These are phyloP conservation scores for Hyles lineata DNA, from an alignment of 2,888 invertebrate species.

Conservation along the genomic window DNA sequence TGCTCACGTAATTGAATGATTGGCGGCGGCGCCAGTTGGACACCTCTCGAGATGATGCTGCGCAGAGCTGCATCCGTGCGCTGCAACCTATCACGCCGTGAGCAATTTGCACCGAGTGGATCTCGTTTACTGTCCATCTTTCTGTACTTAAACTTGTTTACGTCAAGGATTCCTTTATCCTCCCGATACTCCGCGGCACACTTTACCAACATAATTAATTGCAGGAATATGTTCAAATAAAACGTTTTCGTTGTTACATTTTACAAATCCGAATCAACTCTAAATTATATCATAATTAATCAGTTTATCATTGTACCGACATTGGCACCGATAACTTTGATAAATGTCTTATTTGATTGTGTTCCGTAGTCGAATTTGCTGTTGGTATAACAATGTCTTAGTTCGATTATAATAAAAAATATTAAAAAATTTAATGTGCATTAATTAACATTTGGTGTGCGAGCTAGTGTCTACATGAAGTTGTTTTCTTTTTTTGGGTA, in stretches of 20 bases:
- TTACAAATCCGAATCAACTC: conserved; percentile 9
- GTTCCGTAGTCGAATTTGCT: conserved; percentile 54
- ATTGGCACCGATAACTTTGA: conserved; percentile 52
- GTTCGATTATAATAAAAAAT: conserved; percentile 34
- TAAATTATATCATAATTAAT: conserved; percentile 40
- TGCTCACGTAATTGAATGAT: conserved; percentile 74
- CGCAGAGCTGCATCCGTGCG: conserved; percentile 64
- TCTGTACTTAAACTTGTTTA: conserved; percentile 28
- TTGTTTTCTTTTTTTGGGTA: conserved; percentile 31
- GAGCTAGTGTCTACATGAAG: conserved; percentile 26
- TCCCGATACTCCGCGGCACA: not conserved
- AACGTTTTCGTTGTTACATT: conserved; percentile 15
- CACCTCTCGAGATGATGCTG: conserved; percentile 73
- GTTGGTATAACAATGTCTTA: conserved; percentile 47
- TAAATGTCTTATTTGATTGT: conserved; percentile 50
- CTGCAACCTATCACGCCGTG: conserved; percentile 62
- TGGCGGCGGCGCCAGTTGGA: conserved; percentile 72
- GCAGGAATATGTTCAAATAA: not conserved
- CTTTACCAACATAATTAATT: not conserved
- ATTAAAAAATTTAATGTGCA: conserved; percentile 7
- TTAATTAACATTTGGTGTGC: not conserved
- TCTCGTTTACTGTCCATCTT: conserved; percentile 41
- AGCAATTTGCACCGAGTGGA: conserved; percentile 49
- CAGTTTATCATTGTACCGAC: conserved; percentile 52
- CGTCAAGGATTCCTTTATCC: not conserved